These are phyloP conservation scores for Anoncus sp. DNA, from an alignment of 2,888 invertebrate genomes.

Conservation along the genomic window DNA sequence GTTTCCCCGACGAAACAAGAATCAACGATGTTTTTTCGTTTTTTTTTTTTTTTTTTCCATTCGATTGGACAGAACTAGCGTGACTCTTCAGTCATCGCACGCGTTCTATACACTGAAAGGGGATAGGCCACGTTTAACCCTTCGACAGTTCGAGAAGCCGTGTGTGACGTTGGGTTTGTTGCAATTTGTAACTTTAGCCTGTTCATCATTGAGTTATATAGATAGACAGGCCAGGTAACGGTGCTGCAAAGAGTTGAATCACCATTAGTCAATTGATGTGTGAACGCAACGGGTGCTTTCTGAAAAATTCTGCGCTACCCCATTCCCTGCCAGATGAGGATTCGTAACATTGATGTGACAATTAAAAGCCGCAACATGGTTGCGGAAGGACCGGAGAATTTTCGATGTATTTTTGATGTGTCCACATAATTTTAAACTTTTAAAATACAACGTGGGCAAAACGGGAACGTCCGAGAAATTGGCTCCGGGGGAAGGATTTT, in stretches of 20 bases:
- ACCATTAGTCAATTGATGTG: constrained; percentile 4
- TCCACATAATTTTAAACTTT: too few species aligned
- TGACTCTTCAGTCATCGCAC: constrained; percentile 56
- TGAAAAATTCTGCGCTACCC: not conserved
- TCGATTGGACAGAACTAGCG: constrained; percentile 65
- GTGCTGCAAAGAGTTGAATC: not conserved
- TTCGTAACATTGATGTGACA: too few species aligned
- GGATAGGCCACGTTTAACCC: constrained; percentile 24
- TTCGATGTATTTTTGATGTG: too few species aligned
- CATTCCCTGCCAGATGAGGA: too few species aligned
- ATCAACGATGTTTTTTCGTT: constrained; percentile 49
- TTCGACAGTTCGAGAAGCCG: constrained; percentile 33
- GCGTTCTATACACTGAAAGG: constrained; percentile 28
- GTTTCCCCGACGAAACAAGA: constrained; percentile 29
- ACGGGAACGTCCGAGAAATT: too few species aligned
- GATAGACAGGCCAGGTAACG: not conserved
- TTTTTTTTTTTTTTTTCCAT: too few species aligned
- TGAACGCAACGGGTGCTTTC: not conserved
- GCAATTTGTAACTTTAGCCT: constrained; percentile 41
- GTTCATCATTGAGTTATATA: not conserved
- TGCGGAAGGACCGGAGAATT: too few species aligned
- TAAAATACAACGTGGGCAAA: too few species aligned
- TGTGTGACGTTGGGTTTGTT: constrained; percentile 18
- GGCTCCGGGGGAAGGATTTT: too few species aligned
- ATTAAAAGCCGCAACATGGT: too few species aligned